Percentiles rank a stretch among this genome's conserved stretches.
Evolutionary conservation across 2,888 invertebrate species (phyloP).

Genomic region (Andricus curvator): DNA sequence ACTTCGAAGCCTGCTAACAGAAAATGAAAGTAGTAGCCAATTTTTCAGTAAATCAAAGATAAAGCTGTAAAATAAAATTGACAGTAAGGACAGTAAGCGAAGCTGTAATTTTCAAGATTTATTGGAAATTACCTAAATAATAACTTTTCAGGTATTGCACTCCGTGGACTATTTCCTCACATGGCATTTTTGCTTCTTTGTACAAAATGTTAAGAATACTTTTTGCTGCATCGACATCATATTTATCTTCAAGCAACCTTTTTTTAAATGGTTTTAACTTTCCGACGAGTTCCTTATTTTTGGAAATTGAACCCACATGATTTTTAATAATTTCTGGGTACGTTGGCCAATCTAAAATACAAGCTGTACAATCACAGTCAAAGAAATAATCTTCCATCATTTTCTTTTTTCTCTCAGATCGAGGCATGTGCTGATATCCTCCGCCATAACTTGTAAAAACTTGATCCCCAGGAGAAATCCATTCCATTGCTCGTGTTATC

Average conservation of each 20-base stretch:
- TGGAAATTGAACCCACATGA: conserved; percentile 71
- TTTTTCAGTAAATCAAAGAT: conserved; percentile 1
- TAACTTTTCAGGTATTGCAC: conserved; percentile 75
- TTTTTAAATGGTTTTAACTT: conserved; percentile 70
- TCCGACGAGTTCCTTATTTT: conserved; percentile 68
- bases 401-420: conserved; percentile 66
- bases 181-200: conserved; percentile 69
- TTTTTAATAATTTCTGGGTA: conserved; percentile 69
- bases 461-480: conserved; percentile 72
- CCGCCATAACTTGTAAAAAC: conserved; percentile 75
- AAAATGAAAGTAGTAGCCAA: not conserved
- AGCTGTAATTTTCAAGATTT: conserved; percentile 27
- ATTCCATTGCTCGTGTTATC: conserved; percentile 72
- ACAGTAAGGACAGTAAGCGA: not conserved
- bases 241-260: conserved; percentile 69
- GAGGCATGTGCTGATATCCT: conserved; percentile 71
- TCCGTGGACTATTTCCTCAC: conserved; percentile 75
- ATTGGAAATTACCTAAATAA: conserved; percentile 76
- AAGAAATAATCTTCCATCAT: conserved; percentile 74
- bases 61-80: not conserved
- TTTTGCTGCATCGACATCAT: conserved; percentile 74
- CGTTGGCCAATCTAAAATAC: conserved; percentile 71
- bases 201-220: conserved; percentile 67
- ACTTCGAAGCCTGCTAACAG: not conserved
- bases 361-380: conserved; percentile 72